A percentile compares a stretch with the other conserved stretches of the same genome.
Evolutionary conservation across 2,888 invertebrate species (phyloP).

Genomic region (Syrista parreyssii): DNA sequence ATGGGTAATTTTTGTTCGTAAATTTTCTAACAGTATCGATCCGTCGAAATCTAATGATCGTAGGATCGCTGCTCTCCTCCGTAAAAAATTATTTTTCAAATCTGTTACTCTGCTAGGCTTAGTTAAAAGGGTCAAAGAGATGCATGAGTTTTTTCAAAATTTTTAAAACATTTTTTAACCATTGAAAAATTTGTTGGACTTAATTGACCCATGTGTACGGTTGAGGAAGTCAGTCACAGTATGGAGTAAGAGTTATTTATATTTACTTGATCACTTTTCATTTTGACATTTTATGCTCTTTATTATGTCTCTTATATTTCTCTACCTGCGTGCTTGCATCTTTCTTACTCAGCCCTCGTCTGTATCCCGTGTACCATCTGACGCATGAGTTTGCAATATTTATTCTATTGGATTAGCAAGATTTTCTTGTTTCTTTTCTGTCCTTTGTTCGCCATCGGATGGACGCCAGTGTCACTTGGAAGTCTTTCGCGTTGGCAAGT

Average conservation of each 20-base stretch:
- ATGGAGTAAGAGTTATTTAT: not conserved
- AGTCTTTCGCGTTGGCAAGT: not conserved
- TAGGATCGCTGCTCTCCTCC: too few relatives aligned
- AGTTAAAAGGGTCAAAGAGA: too few relatives aligned
- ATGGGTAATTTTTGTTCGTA: too few relatives aligned
- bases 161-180: too few relatives aligned
- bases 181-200: too few relatives aligned
- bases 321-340: not conserved
- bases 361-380: conserved; percentile 24
- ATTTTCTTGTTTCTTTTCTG: conserved; percentile 4
- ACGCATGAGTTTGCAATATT: conserved; percentile 33
- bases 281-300: not conserved
- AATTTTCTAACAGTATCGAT: too few relatives aligned
- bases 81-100: too few relatives aligned
- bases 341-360: not conserved
- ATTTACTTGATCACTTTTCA: not conserved
- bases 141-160: too few relatives aligned
- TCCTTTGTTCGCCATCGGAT: not conserved
- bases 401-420: not conserved
- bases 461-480: not conserved
- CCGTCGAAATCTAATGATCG: too few relatives aligned
- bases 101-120: too few relatives aligned
- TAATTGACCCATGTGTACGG: too few relatives aligned
- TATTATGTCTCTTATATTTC: not conserved
- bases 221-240: too few relatives aligned